Evolutionary conservation across 1,140 invertebrate species (phyloP), one percentile per base, ranked within the genome.

Genomic region (Cheumatopsyche charites): DNA sequence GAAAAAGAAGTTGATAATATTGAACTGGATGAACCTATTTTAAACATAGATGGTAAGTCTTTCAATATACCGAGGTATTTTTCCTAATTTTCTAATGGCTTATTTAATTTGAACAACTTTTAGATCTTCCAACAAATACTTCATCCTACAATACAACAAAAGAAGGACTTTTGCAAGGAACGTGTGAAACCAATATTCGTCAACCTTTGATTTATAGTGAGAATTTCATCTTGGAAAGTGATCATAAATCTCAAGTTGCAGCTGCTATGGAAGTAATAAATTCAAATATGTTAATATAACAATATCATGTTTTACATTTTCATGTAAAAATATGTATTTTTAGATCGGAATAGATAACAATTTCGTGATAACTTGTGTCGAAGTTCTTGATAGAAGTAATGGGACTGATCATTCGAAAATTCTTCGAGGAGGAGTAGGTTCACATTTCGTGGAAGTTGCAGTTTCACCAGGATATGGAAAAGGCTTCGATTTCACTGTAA

Each of bases 171-270:
- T 49, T 29, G 17, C 45, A 62, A 62, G 74, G 74, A 12, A 13
- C 25, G 11, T 75, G 74, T 67, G 61, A 62, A 1, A 7, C 2
- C 11, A 15, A 67, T 19, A 36, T 2, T 5, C 61, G 74, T 7
- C 13, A 61, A 7, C 70, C 74, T 17, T 42, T 70, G 19, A 70
- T 75, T 7, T 73, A 75, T 21, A 75, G 67, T 0, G 74, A 75
- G 67, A 72, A 75, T 41, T 75, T 75, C 43, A 70, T 75, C n/a
- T 66, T 75, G 43, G 71, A 75, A 67, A 70, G 65, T 62, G 74
- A 75, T 43, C 47, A 73, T 25, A 72, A 72, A 41, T 75, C 74
- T 15, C 67, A 75, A 72, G 65, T 75, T 2, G 15, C 49, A 3
- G 74, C 70, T 19, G 21, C 62, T 6, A 72, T 75, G 43, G 49